Percentiles rank a stretch among this genome's conserved stretches.
phyloP scores from a whole-genome alignment of 2,888 invertebrate species.

The Busseola fusca region DNA sequence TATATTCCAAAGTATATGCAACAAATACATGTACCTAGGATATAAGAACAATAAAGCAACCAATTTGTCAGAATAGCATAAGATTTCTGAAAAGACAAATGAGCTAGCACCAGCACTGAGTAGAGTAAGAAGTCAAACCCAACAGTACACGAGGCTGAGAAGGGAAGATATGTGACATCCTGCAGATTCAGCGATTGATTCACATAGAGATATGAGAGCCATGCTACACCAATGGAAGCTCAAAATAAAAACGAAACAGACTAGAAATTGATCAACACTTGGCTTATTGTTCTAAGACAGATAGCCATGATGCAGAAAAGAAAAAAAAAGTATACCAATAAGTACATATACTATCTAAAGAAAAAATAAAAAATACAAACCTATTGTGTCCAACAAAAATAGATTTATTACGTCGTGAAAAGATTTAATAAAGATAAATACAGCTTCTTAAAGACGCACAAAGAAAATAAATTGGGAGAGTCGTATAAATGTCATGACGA shows the following conservation, averaged over 20 bases:
- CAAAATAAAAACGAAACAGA: background rate
- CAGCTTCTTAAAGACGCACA: background rate
- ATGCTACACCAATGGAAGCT: background rate
- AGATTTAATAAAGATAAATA: conserved; percentile 29
- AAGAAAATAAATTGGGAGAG: conserved; percentile 31
- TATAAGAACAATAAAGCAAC: background rate
- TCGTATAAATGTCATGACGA: conserved; percentile 21
- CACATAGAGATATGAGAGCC: background rate
- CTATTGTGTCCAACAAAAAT: conserved; percentile 1
- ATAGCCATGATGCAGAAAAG: background rate
- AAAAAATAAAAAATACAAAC: conserved; percentile 5
- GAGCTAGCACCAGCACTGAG: background rate
- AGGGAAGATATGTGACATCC: background rate
- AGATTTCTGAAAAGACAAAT: background rate
- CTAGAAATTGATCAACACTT: background rate
- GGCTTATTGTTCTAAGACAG: background rate
- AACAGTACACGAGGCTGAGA: background rate
- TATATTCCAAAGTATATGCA: background rate
- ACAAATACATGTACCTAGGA: background rate
- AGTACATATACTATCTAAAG: background rate
- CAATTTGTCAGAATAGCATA: too few relatives aligned
- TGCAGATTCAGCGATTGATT: background rate
- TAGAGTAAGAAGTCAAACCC: background rate
- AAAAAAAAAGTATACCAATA: too few relatives aligned
- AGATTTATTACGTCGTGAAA: conserved; percentile 4